Conservation (phyloP, 2,888 invertebrate genomes). For the Galeopsomyia nigrocyanea region DNA sequence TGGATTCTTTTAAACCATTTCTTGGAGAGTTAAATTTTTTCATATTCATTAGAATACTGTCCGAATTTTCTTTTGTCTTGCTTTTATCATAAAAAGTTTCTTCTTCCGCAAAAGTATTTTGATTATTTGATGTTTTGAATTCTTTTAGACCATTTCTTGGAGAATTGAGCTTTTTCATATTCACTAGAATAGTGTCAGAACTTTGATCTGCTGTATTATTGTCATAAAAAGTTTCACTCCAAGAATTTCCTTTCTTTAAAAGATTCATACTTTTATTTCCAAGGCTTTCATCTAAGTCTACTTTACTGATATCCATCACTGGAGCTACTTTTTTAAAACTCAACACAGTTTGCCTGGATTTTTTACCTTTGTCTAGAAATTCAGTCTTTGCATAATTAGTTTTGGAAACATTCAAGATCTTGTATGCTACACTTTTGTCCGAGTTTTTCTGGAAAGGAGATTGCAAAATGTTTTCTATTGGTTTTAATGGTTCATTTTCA, state of each 20-base stretch:
- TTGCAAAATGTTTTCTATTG: constrained; percentile 21
- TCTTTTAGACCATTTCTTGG: constrained; percentile 1
- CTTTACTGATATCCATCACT: constrained; percentile 46
- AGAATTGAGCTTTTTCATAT: constrained; percentile 2
- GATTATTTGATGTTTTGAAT: not conserved
- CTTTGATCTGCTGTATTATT: not conserved
- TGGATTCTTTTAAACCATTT: not conserved
- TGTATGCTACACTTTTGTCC: constrained; percentile 9
- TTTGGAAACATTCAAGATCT: constrained; percentile 37
- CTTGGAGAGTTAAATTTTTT: not conserved
- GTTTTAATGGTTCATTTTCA: constrained; percentile 24
- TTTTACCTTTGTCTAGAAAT: constrained; percentile 52
- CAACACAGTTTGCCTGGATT: constrained; percentile 56
- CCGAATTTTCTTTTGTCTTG: too few species aligned
- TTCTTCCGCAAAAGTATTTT: too few species aligned
- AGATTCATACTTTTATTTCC: constrained; percentile 6
- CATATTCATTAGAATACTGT: not conserved
- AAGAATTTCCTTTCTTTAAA: not conserved
- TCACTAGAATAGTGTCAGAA: not conserved
- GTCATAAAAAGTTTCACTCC: constrained; percentile 15
- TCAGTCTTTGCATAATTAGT: constrained; percentile 50
- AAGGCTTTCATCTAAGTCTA: constrained; percentile 3
- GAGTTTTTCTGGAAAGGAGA: not conserved
- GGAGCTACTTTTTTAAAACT: constrained; percentile 49
- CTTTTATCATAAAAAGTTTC: constrained; percentile 2